Percentiles rank a stretch among this genome's conserved stretches.
Evolutionary conservation across 2,888 invertebrate species (phyloP).

Genomic region (Chloroclystis v-ata): DNA sequence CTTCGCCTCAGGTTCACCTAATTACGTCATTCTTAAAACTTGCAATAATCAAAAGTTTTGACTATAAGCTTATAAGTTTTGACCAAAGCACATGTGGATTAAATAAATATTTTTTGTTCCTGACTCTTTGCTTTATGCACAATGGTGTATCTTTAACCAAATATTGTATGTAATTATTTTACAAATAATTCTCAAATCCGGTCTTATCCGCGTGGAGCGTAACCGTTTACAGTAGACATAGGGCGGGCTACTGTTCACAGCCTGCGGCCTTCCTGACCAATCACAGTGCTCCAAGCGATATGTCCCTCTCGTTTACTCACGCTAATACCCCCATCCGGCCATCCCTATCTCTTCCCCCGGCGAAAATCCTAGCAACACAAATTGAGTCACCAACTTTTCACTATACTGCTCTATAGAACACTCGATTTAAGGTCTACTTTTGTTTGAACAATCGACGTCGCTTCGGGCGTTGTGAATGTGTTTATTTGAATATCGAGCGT

Average conservation of each 20-base stretch:
- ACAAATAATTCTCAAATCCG: conserved; percentile 32
- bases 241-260: conserved; percentile 79
- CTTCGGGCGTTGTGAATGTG: conserved; percentile 60
- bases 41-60: too few relatives aligned
- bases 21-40: too few relatives aligned
- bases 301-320: conserved; percentile 51
- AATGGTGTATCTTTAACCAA: too few relatives aligned
- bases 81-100: too few relatives aligned
- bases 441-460: conserved; percentile 35
- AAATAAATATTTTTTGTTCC: too few relatives aligned
- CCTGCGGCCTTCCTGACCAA: conserved; percentile 79
- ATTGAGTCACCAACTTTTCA: conserved; percentile 42
- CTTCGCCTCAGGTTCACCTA: too few relatives aligned
- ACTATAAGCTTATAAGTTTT: too few relatives aligned
- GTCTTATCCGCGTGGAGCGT: conserved; percentile 52
- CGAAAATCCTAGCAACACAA: conserved; percentile 64
- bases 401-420: conserved; percentile 31
- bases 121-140: too few relatives aligned
- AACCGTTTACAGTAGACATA: conserved; percentile 76
- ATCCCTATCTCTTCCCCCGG: conserved; percentile 71
- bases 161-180: conserved; percentile 7
- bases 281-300: conserved; percentile 78
- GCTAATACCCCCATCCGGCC: conserved; percentile 44
- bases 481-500: conserved; percentile 78
- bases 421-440: conserved; percentile 44